Base-by-base conservation (phyloP, 1,140 invertebrate species). In the Meloidogyne chitwoodi region DNA sequence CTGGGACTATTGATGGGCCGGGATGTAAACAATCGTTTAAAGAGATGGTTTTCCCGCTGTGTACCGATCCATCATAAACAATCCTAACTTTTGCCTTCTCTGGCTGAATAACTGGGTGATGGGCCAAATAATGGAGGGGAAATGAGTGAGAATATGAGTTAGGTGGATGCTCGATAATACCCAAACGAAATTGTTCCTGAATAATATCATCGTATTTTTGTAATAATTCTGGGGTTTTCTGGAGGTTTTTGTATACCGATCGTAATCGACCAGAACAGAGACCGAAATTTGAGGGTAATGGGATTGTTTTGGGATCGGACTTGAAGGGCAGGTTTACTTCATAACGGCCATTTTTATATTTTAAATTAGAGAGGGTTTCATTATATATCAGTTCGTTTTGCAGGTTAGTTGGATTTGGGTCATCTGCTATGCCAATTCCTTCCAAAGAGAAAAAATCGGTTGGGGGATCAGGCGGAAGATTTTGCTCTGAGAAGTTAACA, bases 21-120 rank as follows among this genome's bases (percentile, higher is more conserved):
- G 69, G 69, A 11, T 22, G 8, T 2, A 71, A 11, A 11, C 69
- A 71, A 6, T 71, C 56, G 56, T 71, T 71, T 10, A 71, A 27
- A 5, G 69, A 67, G 8, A 48, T 0, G 16, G 27, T n/a, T 1
- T 26, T 62, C 11, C 24, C 24, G 8, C 6, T 6, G 4, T 72
- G 4, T 2, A 31, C 69, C 0, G 69, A 72, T 24, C 69, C 69
- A 14, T 72, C 69, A 14, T 72, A 72, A 22, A 72, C 69, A 22
- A 72, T 72, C 10, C 69, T 4, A 8, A 72, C 69, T 22, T 62
- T 72, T n/a, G 22, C 24, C 34, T 70, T 70, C 16, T 41, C 68
- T 31, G 14, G 16, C 6, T 8, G 44, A 8, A 72, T 14, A 5
- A 72, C 69, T 19, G 69, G 69, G n/a, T 72, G 69, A 14, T 72